Percentiles rank a stretch among this genome's conserved stretches.
phyloP scores from a whole-genome alignment of 2,797 vertebrate species.

The Aldrovandia affinis region DNA sequence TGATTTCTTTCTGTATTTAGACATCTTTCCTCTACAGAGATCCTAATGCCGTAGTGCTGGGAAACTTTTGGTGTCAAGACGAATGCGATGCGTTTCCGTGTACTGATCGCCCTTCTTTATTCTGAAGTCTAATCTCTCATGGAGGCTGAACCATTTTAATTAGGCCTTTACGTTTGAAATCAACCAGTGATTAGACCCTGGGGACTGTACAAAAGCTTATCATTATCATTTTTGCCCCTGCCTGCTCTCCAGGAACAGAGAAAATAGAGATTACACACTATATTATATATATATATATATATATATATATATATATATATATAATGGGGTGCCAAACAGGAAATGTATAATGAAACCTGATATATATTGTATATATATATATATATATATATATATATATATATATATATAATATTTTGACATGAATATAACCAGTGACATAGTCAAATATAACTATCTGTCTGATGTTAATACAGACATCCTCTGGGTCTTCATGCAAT shows the following conservation, averaged over 20 bases:
- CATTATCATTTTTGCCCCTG: not conserved
- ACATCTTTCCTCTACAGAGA: constrained; percentile 1
- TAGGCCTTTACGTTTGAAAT: constrained; percentile 14
- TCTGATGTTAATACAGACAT: too few species aligned
- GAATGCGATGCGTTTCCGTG: not conserved
- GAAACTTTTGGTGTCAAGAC: constrained; percentile 6
- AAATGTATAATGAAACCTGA: too few species aligned
- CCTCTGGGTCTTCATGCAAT: too few species aligned
- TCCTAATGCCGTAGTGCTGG: not conserved
- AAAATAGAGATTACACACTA: not conserved
- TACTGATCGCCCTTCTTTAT: not conserved
- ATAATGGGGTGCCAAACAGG: too few species aligned
- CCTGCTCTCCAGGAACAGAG: not conserved
- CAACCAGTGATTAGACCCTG: not conserved
- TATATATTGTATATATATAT: too few species aligned
- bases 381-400: too few species aligned
- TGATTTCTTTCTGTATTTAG: not conserved
- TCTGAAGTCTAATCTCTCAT: constrained; percentile 3
- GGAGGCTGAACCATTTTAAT: not conserved
- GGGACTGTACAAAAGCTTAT: not conserved
- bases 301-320: too few species aligned
- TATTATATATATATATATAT: too few species aligned
- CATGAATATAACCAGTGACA: too few species aligned
- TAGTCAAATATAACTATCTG: too few species aligned
- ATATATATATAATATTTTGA: too few species aligned